phyloP scores from a whole-genome alignment of 2,797 vertebrate species.

The Diceros bicornis region DNA sequence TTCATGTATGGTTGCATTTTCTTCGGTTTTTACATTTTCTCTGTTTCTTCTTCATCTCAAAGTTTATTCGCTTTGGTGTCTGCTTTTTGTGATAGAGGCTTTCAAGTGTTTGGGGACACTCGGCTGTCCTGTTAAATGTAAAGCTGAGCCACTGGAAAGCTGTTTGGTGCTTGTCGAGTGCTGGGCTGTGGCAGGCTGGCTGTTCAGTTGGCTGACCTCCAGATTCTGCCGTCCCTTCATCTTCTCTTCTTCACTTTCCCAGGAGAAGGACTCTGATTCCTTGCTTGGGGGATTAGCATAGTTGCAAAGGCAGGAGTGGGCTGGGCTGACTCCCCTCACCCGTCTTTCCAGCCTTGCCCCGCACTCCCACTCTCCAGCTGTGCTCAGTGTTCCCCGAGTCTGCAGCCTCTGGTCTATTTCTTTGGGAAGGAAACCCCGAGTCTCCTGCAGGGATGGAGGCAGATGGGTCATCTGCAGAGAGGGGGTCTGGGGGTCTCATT shows the following conservation, averaged over 20 bases:
- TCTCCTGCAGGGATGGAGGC: not conserved
- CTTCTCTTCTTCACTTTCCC: not conserved
- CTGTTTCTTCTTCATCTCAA: not conserved
- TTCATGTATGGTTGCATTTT: fast-evolving
- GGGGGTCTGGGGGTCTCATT: not conserved
- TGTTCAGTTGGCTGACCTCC: not conserved
- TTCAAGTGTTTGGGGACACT: not conserved
- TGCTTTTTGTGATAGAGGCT: not conserved
- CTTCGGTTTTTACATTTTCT: too few relatives aligned
- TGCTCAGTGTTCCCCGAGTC: not conserved
- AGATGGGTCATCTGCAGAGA: not conserved
- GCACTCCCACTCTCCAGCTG: not conserved
- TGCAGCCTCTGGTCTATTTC: not conserved
- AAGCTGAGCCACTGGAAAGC: not conserved
- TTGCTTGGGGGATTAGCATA: not conserved
- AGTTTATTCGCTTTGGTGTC: not conserved
- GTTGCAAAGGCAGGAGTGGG: fast-evolving
- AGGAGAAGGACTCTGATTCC: not conserved
- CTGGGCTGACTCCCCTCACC: not conserved
- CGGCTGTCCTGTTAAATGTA: not conserved
- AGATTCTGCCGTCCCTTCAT: fast-evolving
- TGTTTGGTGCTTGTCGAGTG: fast-evolving
- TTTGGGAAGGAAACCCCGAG: not conserved
- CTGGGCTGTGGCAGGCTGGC: not conserved
- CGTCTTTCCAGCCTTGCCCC: not conserved